Conservation (phyloP, 2,113 vertebrate species). For the Mixornis gularis region DNA sequence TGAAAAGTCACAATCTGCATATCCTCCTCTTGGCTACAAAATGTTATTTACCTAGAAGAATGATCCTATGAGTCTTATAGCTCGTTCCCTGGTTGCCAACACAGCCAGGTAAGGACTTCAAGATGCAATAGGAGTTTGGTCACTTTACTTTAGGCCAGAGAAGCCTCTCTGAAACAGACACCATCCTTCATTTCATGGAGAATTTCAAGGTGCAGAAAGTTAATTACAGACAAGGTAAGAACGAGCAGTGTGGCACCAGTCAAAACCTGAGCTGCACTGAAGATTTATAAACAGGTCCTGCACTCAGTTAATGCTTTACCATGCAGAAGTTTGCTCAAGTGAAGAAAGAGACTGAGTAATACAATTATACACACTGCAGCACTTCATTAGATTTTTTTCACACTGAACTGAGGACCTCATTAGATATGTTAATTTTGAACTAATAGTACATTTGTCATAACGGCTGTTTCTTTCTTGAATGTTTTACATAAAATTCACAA, state of each 20-base stretch:
- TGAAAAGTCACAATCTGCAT: neutral
- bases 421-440: slow-evolving; percentile 20
- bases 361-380: neutral
- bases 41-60: neutral
- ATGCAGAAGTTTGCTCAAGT: neutral
- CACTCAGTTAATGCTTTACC: slow-evolving; percentile 36
- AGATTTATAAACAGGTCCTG: slow-evolving; percentile 34
- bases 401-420: neutral
- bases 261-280: neutral
- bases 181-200: neutral
- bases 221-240: slow-evolving; percentile 19
- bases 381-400: neutral
- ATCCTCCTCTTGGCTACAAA: neutral
- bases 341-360: slow-evolving; percentile 17
- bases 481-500: slow-evolving; percentile 29
- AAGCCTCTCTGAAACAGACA: neutral
- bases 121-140: neutral
- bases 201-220: slow-evolving; percentile 14
- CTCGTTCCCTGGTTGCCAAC: accelerated
- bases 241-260: neutral
- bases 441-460: slow-evolving; percentile 30
- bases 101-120: neutral
- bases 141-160: neutral
- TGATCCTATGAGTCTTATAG: neutral
- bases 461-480: neutral